Base-by-base conservation (phyloP, 2,888 invertebrate species). In the Campoplex nolae region DNA sequence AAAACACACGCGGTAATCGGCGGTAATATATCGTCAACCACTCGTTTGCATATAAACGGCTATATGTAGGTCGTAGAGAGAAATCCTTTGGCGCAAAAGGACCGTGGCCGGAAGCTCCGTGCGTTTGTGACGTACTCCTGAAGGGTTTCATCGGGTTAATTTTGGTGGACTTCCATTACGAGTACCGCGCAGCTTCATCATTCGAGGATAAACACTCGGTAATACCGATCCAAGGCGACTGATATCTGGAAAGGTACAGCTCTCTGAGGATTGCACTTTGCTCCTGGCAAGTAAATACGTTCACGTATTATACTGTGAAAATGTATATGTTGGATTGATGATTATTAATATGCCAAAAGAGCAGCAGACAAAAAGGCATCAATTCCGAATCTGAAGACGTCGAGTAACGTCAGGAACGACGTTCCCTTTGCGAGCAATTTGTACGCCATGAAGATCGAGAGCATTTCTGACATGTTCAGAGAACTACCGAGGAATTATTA, bases 81-180 rank as follows among this genome's bases (percentile, higher is more conserved):
- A 42, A 82, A 82, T 74, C 73, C 77, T 42, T 70, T 54, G 28
- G 76, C 58, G 38, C 45, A 71, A 71, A 35, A 67, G 42, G 54
- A n/a, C 32, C 54, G 62, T 38, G 77, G 48, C 71, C 71, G 28
- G 45, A 65, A 56, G 48, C 76, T 56, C 16, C 32, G 45, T 67
- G 75, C 56, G 67, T 73, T 67, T 54, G 77, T 32, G 67, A 74
- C 58, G 42, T 42, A 74, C 38, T 74, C 48, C 85, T 51, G 28
- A 70, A 18, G 74, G 68, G 85, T 82, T 85, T 82, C 81, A 62
- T 73, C 62, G 82, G 58, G 78, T 82, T 78, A 82, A 85, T 85
- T 78, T 85, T 32, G 32, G 48, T 76, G 48, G 70, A 73, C 70
- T 75, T 62, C 51, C 65, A 71, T 76, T 76, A 45, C 9, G 42